A percentile compares a stretch with the other conserved stretches of the same genome.
These are phyloP conservation scores for Empidonax alnorum DNA, from an alignment of 2,113 vertebrate genomes.

Conservation along the genomic window DNA sequence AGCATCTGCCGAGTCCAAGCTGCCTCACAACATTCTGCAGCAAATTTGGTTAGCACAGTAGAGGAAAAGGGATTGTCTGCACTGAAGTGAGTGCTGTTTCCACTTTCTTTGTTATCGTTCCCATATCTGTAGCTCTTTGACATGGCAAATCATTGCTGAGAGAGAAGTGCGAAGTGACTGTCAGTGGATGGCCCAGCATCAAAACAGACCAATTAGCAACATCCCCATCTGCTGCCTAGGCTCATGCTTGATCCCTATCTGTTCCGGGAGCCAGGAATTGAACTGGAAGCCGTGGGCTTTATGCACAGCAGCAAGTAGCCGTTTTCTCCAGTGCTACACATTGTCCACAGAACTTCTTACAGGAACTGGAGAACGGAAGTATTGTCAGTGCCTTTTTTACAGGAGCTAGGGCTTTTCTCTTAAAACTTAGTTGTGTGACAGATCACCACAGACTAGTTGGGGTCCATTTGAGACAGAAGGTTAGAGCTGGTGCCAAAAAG, in stretches of 20 bases:
- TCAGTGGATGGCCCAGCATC: not conserved
- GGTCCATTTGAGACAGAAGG: not conserved
- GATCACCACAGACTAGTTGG: not conserved
- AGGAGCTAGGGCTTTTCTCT: not conserved
- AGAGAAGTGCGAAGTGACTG: not conserved
- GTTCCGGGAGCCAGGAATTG: not conserved
- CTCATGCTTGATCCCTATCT: not conserved
- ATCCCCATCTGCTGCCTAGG: constrained; percentile 8
- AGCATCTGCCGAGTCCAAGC: not conserved
- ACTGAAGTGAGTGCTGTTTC: not conserved
- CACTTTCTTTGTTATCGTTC: not conserved
- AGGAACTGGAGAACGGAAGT: not conserved
- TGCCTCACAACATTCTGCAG: not conserved
- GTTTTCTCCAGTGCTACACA: not conserved
- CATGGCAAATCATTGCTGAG: not conserved
- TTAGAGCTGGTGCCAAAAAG: not conserved
- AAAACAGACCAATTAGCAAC: constrained; percentile 7
- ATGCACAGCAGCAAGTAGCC: not conserved
- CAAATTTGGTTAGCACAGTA: not conserved
- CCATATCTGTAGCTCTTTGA: not conserved
- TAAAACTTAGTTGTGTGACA: not conserved
- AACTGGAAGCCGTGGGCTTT: not conserved
- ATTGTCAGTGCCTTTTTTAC: not conserved
- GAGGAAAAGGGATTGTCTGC: not conserved
- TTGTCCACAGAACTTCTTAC: not conserved